Evolutionary conservation across 1,140 invertebrate genomes (phyloP).

Genomic region (Drosophila bocki): DNA sequence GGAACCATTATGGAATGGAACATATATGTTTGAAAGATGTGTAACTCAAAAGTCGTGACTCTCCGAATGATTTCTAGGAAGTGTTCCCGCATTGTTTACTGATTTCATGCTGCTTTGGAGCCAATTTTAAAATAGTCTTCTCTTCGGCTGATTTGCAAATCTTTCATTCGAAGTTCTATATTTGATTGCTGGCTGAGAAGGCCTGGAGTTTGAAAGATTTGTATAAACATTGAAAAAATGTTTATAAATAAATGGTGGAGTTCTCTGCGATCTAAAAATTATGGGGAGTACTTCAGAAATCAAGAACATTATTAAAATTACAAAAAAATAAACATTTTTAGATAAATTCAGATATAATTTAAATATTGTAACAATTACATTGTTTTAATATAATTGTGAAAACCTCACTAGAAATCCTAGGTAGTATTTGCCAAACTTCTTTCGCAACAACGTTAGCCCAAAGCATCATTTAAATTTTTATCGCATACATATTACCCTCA

Average conservation of each 20-base stretch:
- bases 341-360: background rate
- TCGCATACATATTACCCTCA: slow-evolving; percentile 19
- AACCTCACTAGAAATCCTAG: background rate
- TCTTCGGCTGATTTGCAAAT: background rate
- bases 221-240: background rate
- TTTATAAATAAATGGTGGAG: background rate
- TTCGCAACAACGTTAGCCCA: background rate
- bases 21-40: slow-evolving; percentile 14
- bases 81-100: slow-evolving; percentile 11
- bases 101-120: background rate
- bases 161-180: background rate
- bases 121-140: slow-evolving; percentile 5
- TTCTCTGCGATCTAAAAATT: background rate
- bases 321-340: background rate
- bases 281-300: background rate
- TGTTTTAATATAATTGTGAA: background rate
- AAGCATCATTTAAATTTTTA: slow-evolving; percentile 15
- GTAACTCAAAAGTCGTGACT: slow-evolving; percentile 5
- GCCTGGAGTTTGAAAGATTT: slow-evolving; percentile 5
- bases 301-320: background rate
- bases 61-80: slow-evolving; percentile 2
- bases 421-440: slow-evolving; percentile 1
- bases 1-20: slow-evolving; percentile 1
- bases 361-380: background rate
- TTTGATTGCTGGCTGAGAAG: slow-evolving; percentile 2